Conservation (phyloP, 1,140 invertebrate genomes). For the Bombus fervidus region DNA sequence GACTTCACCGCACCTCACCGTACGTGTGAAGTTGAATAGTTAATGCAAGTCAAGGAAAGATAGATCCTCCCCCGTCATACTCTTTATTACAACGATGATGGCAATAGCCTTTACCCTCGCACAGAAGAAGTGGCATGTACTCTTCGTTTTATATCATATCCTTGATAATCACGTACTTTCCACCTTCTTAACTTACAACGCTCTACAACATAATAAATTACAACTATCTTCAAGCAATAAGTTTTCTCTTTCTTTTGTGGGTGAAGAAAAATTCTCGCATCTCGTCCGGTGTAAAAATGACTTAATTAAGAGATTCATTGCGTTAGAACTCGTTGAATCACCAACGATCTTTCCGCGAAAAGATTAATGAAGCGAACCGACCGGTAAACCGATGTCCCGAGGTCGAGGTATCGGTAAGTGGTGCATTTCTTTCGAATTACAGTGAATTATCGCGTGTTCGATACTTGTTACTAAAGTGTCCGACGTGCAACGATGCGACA, state of each 20-base stretch:
- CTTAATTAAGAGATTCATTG: neutral
- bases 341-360: neutral
- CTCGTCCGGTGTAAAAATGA: neutral
- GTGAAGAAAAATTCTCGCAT: neutral
- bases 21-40: too few species aligned
- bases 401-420: neutral
- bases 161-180: too few species aligned
- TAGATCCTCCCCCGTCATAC: too few species aligned
- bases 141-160: too few species aligned
- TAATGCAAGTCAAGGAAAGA: too few species aligned
- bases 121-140: too few species aligned
- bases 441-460: conserved; percentile 18
- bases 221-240: neutral
- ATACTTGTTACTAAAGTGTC: conserved; percentile 35
- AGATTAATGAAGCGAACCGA: conserved; percentile 16
- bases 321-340: neutral
- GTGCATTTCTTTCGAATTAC: neutral
- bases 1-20: too few species aligned
- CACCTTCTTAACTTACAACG: neutral
- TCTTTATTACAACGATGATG: too few species aligned
- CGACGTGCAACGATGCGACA: conserved; percentile 23
- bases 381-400: neutral
- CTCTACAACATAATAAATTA: neutral
- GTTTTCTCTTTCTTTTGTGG: too few species aligned
- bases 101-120: too few species aligned